Evolutionary conservation across 2,888 invertebrate species (phyloP).

Genomic region (Morpho deidamia): DNA sequence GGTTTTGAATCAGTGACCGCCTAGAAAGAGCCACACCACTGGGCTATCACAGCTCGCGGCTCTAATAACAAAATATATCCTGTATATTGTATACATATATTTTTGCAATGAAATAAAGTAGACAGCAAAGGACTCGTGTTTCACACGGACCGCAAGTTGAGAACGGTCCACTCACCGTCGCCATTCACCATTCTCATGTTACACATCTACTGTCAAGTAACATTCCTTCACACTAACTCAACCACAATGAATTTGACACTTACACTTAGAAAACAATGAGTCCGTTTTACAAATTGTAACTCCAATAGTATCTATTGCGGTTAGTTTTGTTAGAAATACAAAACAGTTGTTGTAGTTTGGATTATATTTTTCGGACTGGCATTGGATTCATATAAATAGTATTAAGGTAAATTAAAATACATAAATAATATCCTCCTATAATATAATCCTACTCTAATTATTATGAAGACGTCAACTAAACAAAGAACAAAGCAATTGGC

Average conservation of each 20-base stretch:
- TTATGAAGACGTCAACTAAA: no score
- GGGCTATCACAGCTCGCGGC: no score
- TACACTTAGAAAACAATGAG: constrained; percentile 13
- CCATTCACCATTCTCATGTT: constrained; percentile 52
- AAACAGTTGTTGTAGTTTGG: background rate
- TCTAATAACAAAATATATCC: no score
- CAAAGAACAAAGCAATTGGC: no score
- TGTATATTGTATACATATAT: background rate
- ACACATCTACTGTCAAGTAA: constrained; percentile 26
- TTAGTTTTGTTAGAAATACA: constrained; percentile 4
- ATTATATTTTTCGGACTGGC: no score
- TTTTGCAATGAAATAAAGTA: constrained; percentile 7
- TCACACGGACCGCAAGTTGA: constrained; percentile 35
- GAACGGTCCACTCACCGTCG: constrained; percentile 32
- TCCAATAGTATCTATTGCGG: constrained; percentile 8
- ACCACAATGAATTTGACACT: constrained; percentile 8
- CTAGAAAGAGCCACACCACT: no score
- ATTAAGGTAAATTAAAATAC: no score
- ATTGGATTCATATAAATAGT: no score
- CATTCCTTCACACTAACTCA: constrained; percentile 29
- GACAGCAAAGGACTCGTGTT: constrained; percentile 28
- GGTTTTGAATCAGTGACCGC: no score
- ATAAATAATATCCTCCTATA: no score
- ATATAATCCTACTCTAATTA: no score
- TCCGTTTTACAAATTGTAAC: constrained; percentile 11